These are phyloP conservation scores for Galleria mellonella DNA, from an alignment of 1,140 invertebrate species.

Conservation along the genomic window DNA sequence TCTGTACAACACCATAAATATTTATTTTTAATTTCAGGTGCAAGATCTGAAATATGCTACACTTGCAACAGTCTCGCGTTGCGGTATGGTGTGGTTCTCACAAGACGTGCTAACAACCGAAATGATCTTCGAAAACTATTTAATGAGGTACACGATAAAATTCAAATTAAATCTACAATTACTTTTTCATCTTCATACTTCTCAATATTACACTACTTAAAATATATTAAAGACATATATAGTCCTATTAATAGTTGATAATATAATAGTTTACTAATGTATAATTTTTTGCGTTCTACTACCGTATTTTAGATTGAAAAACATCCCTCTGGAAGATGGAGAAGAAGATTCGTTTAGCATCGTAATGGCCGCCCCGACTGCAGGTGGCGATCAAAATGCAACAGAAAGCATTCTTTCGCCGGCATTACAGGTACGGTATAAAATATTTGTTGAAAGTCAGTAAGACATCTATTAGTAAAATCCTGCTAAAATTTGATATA, in stretches of 20 bases:
- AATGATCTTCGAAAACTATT: conserved; percentile 99
- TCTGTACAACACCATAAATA: too few relatives aligned
- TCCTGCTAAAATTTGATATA: too few relatives aligned
- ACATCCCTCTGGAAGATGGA: conserved; percentile 94
- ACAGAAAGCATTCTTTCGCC: conserved; percentile 87
- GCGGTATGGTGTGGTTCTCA: conserved; percentile 99
- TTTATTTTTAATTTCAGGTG: conserved; percentile 76
- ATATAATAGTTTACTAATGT: too few relatives aligned
- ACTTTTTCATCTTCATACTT: neutral
- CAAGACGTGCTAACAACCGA: conserved; percentile 98
- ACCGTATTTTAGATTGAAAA: conserved; percentile 82
- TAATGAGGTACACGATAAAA: conserved; percentile 75
- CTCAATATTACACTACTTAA: too few relatives aligned
- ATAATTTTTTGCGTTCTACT: too few relatives aligned
- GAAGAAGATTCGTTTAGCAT: conserved; percentile 84
- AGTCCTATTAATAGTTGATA: too few relatives aligned
- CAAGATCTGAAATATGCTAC: conserved; percentile 99
- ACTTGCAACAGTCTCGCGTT: conserved; percentile 98
- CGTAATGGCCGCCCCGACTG: conserved; percentile 60
- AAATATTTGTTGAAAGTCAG: too few relatives aligned
- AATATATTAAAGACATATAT: too few relatives aligned
- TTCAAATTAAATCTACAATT: neutral
- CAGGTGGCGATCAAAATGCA: conserved; percentile 57
- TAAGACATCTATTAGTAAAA: too few relatives aligned
- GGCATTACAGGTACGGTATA: conserved; percentile 78